Evolutionary conservation across 2,113 vertebrate genomes (phyloP).

Genomic region (Himantopus leucocephalus): DNA sequence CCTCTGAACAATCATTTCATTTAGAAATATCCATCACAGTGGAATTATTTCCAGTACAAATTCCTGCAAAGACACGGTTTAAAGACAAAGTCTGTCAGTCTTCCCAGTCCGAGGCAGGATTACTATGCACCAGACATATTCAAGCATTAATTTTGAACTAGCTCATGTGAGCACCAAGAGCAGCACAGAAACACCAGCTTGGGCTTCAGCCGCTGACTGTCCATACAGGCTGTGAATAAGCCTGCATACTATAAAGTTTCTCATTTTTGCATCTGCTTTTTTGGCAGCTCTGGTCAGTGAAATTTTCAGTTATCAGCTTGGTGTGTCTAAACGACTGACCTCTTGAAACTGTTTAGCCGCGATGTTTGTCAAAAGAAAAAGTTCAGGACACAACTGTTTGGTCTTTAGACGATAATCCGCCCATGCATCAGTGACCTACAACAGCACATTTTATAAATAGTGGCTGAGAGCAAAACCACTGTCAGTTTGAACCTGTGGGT

Average conservation of each 20-base stretch:
- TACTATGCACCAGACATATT: background rate
- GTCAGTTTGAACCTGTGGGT: background rate
- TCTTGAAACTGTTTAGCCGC: background rate
- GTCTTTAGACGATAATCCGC: background rate
- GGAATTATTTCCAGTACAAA: background rate
- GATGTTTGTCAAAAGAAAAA: background rate
- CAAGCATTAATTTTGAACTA: background rate
- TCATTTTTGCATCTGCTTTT: background rate
- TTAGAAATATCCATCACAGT: background rate
- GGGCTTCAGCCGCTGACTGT: background rate
- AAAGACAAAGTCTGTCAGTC: background rate
- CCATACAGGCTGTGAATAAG: background rate
- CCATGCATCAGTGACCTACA: background rate
- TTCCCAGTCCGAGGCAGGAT: background rate
- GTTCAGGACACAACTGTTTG: background rate
- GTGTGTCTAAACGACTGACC: background rate
- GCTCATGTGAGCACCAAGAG: background rate
- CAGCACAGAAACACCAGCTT: background rate
- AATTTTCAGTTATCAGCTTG: background rate
- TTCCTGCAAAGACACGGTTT: background rate
- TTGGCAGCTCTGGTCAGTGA: background rate
- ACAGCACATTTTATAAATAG: background rate
- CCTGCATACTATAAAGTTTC: background rate
- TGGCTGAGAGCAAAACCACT: background rate
- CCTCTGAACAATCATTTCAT: background rate